Evolutionary conservation across 2,113 vertebrate species (phyloP).

Genomic region (Psophia crepitans): DNA sequence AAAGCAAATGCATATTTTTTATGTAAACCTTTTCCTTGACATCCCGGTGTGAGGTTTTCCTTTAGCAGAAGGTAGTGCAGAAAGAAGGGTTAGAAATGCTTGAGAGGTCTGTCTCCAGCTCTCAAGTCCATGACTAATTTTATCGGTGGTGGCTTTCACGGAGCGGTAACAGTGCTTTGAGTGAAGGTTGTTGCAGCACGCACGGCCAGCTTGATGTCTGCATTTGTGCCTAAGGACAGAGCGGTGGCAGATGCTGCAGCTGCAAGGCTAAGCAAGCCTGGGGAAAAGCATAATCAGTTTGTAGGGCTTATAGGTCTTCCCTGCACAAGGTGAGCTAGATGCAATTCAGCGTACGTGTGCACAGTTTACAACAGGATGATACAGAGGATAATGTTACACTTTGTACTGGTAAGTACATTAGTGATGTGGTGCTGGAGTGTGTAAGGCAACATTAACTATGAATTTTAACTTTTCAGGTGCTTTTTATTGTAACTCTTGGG

Average conservation of each 20-base stretch:
- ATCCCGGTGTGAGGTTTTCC: not conserved
- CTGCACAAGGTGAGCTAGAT: not conserved
- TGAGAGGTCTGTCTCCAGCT: not conserved
- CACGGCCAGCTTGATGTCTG: not conserved
- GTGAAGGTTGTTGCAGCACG: not conserved
- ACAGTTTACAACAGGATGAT: not conserved
- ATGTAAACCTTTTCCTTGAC: not conserved
- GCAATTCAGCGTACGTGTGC: rapidly evolving
- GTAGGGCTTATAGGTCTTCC: not conserved
- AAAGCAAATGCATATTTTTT: not conserved
- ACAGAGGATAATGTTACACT: not conserved
- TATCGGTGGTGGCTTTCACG: not conserved
- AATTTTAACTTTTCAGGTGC: not conserved
- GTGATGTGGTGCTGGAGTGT: not conserved
- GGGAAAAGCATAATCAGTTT: not conserved
- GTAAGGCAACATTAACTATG: not conserved
- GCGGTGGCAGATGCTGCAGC: not conserved
- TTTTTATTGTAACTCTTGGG: not conserved
- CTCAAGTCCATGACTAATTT: not conserved
- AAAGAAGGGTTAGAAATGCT: not conserved
- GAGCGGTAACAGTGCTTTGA: not conserved
- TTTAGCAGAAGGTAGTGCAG: not conserved
- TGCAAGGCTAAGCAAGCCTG: not conserved
- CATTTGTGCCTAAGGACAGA: not conserved
- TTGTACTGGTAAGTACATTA: not conserved